Base-by-base conservation (phyloP, 2,113 vertebrate genomes). In the Eretmochelys imbricata region DNA sequence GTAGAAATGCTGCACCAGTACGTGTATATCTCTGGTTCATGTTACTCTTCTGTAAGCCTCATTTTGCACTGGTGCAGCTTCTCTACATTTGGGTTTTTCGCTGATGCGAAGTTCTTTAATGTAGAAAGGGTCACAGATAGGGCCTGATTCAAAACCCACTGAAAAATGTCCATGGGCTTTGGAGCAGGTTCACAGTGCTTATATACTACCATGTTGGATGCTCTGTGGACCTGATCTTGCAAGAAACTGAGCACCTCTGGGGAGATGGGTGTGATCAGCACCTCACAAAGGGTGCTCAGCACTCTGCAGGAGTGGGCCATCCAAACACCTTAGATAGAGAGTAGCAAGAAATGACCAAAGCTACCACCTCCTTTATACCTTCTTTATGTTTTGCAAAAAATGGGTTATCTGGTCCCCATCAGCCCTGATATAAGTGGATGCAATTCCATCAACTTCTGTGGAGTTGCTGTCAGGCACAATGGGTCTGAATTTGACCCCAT, bases 121-220 rank as follows among this genome's bases (percentile, higher is more conserved):
- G 22, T 42, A 46, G 20, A 48, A 17, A 75, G n/a, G 69, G 75
- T 78, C 24, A 29, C 12, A 22, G 57, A 0, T 4, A 31, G 38
- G 8, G 9, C 42, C 22, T 90, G 90, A 51, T 50, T 35, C 22
- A 19, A 59, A 50, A 24, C 12, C 14, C 46, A 50, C 12, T 50
- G 54, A 51, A 93, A 88, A 88, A 10, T 17, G 5, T 20, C 65
- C 35, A 38, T 62, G 57, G 87, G 48, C 29, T 85, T 87, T 88
- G 87, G 75, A 89, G 59, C 22, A 38, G 72, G 2, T 0, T 5
- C 72, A 8, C 2, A 16, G 31, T 48, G 31, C 76, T 84, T 25
- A 93, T 29, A 6, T 57, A 1, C 22, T 51, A 5, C 3, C 6
- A 35, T 25, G 49, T 10, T 5, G 51, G 35, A 1, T 0, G 1